Base-by-base conservation (phyloP, 30 jellyfish, hydroid and myxozoan species). In the Mastigias papua region DNA sequence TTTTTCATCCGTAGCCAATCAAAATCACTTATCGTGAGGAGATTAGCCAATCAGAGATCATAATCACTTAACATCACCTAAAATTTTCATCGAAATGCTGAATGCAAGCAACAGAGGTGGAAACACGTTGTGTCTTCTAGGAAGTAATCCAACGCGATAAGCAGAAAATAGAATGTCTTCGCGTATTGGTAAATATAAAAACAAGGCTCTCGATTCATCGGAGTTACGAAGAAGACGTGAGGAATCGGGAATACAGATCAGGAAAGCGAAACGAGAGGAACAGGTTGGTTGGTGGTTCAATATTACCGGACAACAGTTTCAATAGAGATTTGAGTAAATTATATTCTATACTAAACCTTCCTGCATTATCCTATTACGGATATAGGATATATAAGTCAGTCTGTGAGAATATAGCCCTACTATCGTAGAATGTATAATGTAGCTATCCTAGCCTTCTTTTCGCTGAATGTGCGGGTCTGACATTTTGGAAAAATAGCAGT, bases 231-330 rank as follows among this genome's bases (percentile, higher is more conserved):
- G 98, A 37, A 63, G 98, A 50, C 75, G 98, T 65, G 98, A 94
- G 73, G 98, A 94, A 84, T 89, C 92, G 2, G 97, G 97, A 13
- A 87, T 94, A 32, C 98, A 94, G 57, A 49, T 94, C 25, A 84
- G 98, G 33, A 94, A 94, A 74, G 94, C 97, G 34, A 94, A 94
- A 85, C 75, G 98, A 83, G 98, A 94, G 57, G 97, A 94, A 64
- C 97, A 94, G 97, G 98, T 94, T 58, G 33, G 97, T 74, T 6
- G 28, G n/a, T n/a, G n/a, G n/a, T n/a, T n/a, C 21, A 34, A 26
- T 2, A 31, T 50, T 19, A 51, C 10, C 8, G 82, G 21, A 8
- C 51, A 54, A 6, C 25, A 19, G 26, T 25, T 42, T 42, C 54
- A 42, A 42, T 42, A 15, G 13, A 42, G 13, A 42, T 42, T 42